Conservation (phyloP, 1,140 invertebrate species). For the Lucilia cuprina region DNA sequence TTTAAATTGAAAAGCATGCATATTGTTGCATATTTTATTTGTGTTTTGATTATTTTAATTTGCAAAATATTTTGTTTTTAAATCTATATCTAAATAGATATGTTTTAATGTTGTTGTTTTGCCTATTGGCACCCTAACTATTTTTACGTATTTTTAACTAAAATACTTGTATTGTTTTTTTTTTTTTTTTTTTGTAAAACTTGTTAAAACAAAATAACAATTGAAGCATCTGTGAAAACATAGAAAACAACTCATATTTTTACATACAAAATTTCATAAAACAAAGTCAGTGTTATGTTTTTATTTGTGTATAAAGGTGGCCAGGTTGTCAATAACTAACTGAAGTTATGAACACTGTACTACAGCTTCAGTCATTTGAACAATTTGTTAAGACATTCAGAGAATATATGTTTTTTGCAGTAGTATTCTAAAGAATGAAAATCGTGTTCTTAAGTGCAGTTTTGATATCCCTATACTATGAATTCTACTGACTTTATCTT, state of each 20-base stretch:
- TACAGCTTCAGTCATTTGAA: no score
- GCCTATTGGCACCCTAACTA: background rate
- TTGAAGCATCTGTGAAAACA: slow-evolving; percentile 14
- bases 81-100: background rate
- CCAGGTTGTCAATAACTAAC: background rate
- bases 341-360: no score
- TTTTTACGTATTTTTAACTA: background rate
- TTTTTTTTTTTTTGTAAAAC: background rate
- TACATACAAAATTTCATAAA: background rate
- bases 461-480: no score
- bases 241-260: slow-evolving; percentile 7
- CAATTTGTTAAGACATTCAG: no score
- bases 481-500: no score
- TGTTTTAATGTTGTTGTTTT: background rate
- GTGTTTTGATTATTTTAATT: background rate
- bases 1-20: background rate
- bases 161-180: no score
- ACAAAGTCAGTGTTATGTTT: background rate
- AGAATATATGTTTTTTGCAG: no score
- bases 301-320: background rate
- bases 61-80: background rate
- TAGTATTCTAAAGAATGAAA: no score
- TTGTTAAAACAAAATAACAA: slow-evolving; percentile 8
- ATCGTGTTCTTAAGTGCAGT: no score
- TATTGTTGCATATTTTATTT: background rate